phyloP scores from a whole-genome alignment of 2,888 invertebrate species.

The Sicus ferrugineus region DNA sequence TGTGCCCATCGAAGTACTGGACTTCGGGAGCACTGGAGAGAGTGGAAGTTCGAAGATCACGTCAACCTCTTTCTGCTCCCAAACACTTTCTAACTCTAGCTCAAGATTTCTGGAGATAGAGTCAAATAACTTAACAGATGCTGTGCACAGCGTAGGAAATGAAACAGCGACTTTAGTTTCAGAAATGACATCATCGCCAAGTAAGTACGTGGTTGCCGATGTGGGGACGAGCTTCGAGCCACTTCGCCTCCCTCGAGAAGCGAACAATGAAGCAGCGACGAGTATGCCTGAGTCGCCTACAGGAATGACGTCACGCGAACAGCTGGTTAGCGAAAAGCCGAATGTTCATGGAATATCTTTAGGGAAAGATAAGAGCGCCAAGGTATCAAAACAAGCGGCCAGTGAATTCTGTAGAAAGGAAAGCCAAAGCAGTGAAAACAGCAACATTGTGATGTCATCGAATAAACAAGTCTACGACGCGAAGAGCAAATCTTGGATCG shows the following conservation, averaged over 20 bases:
- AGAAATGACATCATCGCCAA: constrained; percentile 57
- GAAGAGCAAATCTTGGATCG: constrained; percentile 63
- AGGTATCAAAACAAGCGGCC: background rate
- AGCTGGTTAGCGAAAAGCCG: too few species aligned
- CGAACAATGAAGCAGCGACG: background rate
- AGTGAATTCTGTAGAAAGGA: too few species aligned
- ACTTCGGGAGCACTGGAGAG: constrained; percentile 44
- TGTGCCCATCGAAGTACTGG: constrained; percentile 58
- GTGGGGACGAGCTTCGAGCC: background rate
- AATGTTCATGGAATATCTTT: background rate
- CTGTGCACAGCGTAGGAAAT: constrained; percentile 1
- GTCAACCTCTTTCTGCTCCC: constrained; percentile 40
- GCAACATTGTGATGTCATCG: constrained; percentile 29
- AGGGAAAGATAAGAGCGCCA: constrained; percentile 5
- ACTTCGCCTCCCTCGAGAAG: constrained; percentile 2
- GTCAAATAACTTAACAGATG: constrained; percentile 28
- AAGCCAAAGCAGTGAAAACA: too few species aligned
- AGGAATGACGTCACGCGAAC: constrained; percentile 11
- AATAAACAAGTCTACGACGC: constrained; percentile 59
- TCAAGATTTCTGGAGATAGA: constrained; percentile 47
- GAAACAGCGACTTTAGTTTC: background rate
- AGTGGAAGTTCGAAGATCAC: constrained; percentile 50
- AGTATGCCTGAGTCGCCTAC: background rate
- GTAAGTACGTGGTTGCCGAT: constrained; percentile 43
- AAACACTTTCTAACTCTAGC: constrained; percentile 41